Percentiles rank a stretch among this genome's conserved stretches.
Evolutionary conservation across 2,888 invertebrate species (phyloP).

Genomic region (Eremobia ochroleuca): DNA sequence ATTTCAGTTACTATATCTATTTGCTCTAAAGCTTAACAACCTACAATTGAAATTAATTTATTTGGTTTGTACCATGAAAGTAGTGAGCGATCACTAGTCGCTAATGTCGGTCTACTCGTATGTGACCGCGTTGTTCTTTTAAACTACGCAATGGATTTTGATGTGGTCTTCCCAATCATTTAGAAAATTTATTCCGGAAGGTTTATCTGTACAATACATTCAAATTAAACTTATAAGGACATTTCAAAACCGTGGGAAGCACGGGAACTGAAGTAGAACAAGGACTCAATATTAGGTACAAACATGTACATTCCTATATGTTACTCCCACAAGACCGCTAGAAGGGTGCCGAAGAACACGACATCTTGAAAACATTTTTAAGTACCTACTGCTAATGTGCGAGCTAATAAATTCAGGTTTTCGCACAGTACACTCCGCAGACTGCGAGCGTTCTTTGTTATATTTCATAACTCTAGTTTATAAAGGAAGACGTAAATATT

Average conservation of each 20-base stretch:
- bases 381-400: constrained; percentile 67
- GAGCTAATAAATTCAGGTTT: constrained; percentile 66
- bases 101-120: neutral
- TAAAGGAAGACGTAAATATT: constrained; percentile 48
- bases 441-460: constrained; percentile 47
- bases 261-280: constrained; percentile 9
- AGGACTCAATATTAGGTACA: neutral
- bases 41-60: neutral
- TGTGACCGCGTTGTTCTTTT: neutral
- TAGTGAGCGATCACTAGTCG: too few relatives aligned
- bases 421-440: constrained; percentile 42
- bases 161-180: neutral
- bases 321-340: constrained; percentile 23
- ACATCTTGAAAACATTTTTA: constrained; percentile 73
- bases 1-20: neutral
- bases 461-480: constrained; percentile 52
- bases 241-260: neutral
- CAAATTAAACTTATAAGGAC: neutral
- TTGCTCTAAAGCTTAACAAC: neutral
- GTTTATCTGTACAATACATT: neutral
- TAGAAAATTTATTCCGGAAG: neutral
- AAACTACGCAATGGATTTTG: neutral
- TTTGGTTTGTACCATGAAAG: neutral
- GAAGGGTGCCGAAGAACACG: constrained; percentile 54
- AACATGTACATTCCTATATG: neutral